Base-by-base conservation (phyloP, 2,888 invertebrate species). In the Melieria crassipennis region DNA sequence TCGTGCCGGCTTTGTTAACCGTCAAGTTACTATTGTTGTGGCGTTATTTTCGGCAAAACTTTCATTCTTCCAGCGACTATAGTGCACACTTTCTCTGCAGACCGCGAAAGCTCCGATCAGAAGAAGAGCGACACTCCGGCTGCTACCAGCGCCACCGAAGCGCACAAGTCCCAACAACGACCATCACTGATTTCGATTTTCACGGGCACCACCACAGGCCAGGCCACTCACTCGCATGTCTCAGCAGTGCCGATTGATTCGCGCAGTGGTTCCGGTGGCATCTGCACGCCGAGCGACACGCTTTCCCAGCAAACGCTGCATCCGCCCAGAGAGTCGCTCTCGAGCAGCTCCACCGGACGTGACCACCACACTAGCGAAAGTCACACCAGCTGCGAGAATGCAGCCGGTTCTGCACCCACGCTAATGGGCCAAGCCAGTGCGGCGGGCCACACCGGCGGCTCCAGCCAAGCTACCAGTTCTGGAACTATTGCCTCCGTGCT, bases 131-230 rank as follows among this genome's bases (percentile, higher is more conserved):
- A 87, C 66, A 82, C 84, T 5, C 83, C 85, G 30, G 86, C 88
- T 67, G 84, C 86, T 7, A 80, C 85, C 16, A 86, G 87, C 71
- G 79, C 87, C 5, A 85, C 87, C 5, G 86, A 88, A 48, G 89
- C 89, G 73, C 87, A 88, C 75, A 89, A 88, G 74, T 86, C 87
- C 7, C 90, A 90, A 61, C 92, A 92, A 76, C 87, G 92, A 65
- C 91, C 92, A 42, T 92, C 92, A 0, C 82, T 92, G 60, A 92
- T 92, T 73, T 92, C 92, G 70, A 88, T 92, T 70, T 87, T 92
- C 56, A 92, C 92, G 13, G 91, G 91, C 0, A 89, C 89, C 57
- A 84, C 86, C 50, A 85, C 86, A 4, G 89, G 89, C 0, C 84
- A 85, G 77, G 82, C 85, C 50, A 82, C 84, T 9, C 85, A 87